These are phyloP conservation scores for Synanthedon andrenaeformis DNA, from an alignment of 2,888 invertebrate genomes.

Conservation along the genomic window DNA sequence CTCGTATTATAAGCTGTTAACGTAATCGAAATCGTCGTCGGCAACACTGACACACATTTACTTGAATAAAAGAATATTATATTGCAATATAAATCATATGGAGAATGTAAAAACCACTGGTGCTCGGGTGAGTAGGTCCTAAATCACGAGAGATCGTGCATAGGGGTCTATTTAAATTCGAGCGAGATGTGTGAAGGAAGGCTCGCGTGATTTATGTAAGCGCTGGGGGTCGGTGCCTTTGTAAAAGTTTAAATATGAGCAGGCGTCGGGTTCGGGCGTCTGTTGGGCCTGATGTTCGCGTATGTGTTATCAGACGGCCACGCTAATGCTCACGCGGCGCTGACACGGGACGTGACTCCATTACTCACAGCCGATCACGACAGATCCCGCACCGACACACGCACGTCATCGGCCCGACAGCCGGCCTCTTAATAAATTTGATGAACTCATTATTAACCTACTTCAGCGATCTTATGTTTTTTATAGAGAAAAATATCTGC, in stretches of 20 bases:
- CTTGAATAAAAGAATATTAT: background rate
- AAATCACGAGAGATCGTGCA: conserved; percentile 51
- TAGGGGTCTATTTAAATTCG: conserved; percentile 58
- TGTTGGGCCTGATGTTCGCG: conserved; percentile 6
- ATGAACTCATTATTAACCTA: background rate
- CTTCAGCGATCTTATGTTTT: background rate
- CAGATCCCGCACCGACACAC: conserved; percentile 4
- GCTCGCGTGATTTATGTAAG: conserved; percentile 52
- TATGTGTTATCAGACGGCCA: background rate
- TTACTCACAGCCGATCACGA: conserved; percentile 4
- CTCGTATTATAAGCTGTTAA: no score
- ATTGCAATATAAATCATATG: conserved; percentile 10
- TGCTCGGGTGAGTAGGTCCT: conserved; percentile 31
- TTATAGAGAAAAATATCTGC: no score
- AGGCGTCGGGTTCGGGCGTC: conserved; percentile 12
- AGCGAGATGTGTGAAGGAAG: conserved; percentile 55
- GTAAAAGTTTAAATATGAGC: conserved; percentile 60
- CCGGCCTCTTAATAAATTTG: background rate
- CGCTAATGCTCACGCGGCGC: conserved; percentile 6
- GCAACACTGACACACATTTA: background rate
- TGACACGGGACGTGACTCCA: conserved; percentile 11
- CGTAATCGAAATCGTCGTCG: no score
- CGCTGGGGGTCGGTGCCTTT: conserved; percentile 34
- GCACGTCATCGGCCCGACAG: conserved; percentile 5
- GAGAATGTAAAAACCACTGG: conserved; percentile 25